phyloP scores from a whole-genome alignment of 2,888 invertebrate genomes.

The Nephrotoma guestfalica region DNA sequence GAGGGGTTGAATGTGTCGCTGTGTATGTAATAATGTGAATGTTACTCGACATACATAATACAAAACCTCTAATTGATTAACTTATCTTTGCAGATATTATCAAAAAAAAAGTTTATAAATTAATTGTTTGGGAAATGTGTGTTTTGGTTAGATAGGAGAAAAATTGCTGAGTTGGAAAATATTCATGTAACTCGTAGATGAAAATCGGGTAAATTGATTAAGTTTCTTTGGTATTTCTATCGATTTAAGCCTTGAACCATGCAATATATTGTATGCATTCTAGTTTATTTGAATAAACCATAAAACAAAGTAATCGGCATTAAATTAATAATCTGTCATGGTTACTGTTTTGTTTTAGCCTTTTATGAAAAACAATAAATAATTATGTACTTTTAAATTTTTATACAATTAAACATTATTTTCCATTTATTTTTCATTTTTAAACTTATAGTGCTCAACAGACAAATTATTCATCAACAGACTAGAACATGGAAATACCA shows the following conservation, averaged over 20 bases:
- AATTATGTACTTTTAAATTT: no score
- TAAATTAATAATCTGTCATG: no score
- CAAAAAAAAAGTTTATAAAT: neutral
- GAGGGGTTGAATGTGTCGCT: neutral
- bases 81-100: neutral
- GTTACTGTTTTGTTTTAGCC: no score
- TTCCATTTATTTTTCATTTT: no score
- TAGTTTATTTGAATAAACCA: neutral
- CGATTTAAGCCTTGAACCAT: neutral
- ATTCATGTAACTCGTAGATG: neutral
- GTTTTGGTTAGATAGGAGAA: neutral
- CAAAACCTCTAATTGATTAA: neutral
- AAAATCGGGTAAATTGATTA: neutral
- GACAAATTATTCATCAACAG: no score
- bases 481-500: no score
- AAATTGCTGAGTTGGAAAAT: neutral
- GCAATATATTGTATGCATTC: neutral
- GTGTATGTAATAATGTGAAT: neutral
- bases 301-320: no score
- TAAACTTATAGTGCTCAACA: no score
- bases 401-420: no score
- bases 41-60: neutral
- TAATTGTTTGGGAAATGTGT: neutral
- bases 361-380: no score
- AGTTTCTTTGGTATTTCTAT: neutral